phyloP scores from a whole-genome alignment of 2,113 vertebrate species.

The Dunckerocampus dactyliophorus region DNA sequence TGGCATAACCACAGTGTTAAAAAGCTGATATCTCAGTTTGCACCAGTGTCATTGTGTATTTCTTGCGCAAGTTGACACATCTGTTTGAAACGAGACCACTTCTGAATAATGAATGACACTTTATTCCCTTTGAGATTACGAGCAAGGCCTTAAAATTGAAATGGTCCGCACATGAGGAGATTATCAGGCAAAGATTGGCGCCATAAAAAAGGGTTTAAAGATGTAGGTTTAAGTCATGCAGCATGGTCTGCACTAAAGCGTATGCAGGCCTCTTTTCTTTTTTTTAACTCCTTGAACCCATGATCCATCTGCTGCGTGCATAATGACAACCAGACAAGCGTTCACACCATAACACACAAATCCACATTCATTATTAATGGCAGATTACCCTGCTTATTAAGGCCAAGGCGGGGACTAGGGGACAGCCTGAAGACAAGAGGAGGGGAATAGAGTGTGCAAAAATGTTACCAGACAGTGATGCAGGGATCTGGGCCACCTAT shows the following conservation, averaged over 20 bases:
- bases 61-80: slow-evolving; percentile 25
- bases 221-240: slow-evolving; percentile 15
- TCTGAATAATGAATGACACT: slow-evolving; percentile 46
- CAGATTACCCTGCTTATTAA: slow-evolving; percentile 72
- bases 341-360: slow-evolving; percentile 68
- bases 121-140: slow-evolving; percentile 10
- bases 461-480: slow-evolving; percentile 29
- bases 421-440: slow-evolving; percentile 27
- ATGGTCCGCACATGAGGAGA: slow-evolving; percentile 13
- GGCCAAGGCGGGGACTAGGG: slow-evolving; percentile 41
- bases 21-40: slow-evolving; percentile 47
- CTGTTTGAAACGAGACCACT: slow-evolving; percentile 21
- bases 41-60: slow-evolving; percentile 43
- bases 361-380: slow-evolving; percentile 72
- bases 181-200: too few relatives aligned
- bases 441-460: slow-evolving; percentile 19
- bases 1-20: slow-evolving; percentile 8
- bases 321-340: slow-evolving; percentile 70
- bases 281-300: slow-evolving; percentile 42
- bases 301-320: slow-evolving; percentile 64
- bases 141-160: slow-evolving; percentile 18
- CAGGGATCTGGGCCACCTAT: slow-evolving; percentile 10
- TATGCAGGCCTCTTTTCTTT: slow-evolving; percentile 32
- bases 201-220: slow-evolving; percentile 18
- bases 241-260: slow-evolving; percentile 53